Conservation (phyloP, 2,888 invertebrate species). For the Idaea biselata region DNA sequence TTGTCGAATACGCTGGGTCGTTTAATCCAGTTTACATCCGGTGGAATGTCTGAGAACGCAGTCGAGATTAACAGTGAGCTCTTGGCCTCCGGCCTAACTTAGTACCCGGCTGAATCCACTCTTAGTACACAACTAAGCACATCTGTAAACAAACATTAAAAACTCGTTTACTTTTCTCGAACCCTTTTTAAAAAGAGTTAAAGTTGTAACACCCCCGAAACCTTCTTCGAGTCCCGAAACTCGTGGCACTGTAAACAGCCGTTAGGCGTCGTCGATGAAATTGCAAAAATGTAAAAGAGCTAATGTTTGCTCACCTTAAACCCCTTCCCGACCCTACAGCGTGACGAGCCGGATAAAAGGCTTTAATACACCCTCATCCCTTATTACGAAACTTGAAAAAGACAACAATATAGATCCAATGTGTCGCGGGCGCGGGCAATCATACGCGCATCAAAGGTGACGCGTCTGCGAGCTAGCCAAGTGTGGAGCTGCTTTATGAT, state of each 20-base stretch:
- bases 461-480: slow-evolving; percentile 68
- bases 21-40: slow-evolving; percentile 76
- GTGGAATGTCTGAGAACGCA: slow-evolving; percentile 76
- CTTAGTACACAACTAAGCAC: slow-evolving; percentile 46
- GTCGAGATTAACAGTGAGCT: slow-evolving; percentile 73
- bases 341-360: slow-evolving; percentile 81
- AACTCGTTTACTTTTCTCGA: slow-evolving; percentile 61
- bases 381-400: slow-evolving; percentile 82
- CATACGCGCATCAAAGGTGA: slow-evolving; percentile 79
- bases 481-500: slow-evolving; percentile 69
- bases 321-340: slow-evolving; percentile 77
- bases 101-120: slow-evolving; percentile 61
- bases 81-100: slow-evolving; percentile 75
- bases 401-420: slow-evolving; percentile 81
- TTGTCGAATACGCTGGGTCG: slow-evolving; percentile 75
- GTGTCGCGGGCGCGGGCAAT: slow-evolving; percentile 80
- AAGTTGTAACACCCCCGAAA: slow-evolving; percentile 62
- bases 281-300: slow-evolving; percentile 81
- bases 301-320: slow-evolving; percentile 81
- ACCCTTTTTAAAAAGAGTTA: slow-evolving; percentile 66
- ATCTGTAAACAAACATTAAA: slow-evolving; percentile 59
- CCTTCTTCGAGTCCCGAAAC: slow-evolving; percentile 54
- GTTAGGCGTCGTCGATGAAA: slow-evolving; percentile 74
- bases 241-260: slow-evolving; percentile 67
- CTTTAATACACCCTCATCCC: slow-evolving; percentile 82